Evolutionary conservation across 2,797 vertebrate genomes (phyloP), one percentile per base, ranked within the genome.

Genomic region (Phataginus tricuspis): DNA sequence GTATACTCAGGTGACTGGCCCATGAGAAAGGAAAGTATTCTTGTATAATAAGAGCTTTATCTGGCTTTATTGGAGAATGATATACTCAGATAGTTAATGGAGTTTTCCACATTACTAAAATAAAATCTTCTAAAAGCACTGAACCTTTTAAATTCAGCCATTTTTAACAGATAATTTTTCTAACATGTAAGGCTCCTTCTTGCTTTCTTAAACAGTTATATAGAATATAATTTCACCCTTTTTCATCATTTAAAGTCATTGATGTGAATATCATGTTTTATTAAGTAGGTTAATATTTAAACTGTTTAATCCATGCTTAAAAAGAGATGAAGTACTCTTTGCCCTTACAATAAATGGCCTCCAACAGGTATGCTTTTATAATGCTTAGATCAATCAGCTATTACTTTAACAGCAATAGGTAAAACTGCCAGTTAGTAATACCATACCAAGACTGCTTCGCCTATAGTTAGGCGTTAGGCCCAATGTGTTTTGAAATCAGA

Each of bases 161-260:
- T 86, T 88, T 96, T 34, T 15, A 90, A 94, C 82, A 83, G 4
- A 13, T n/a, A 72, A 11, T 63, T 57, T 95, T 85, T 83, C 21
- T 82, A 34, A 94, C 69, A 29, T 87, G 8, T 10, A 87, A 69
- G 42, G 4, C 39, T 95, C 13, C 25, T 79, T 89, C 13, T 29
- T 90, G 14, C 45, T 83, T 83, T 85, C 55, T 75, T 78, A 80
- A 69, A 25, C 9, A 53, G 29, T 87, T 87, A 31, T 34, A 7
- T 66, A 16, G 53, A 90, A 59, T 85, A 51, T 71, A 87, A 51
- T 90, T 90, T 42, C 55, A 39, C 8, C 51, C n/a, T 55, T 75
- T 72, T 92, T 87, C 4, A 59, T 87, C 21, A 68, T 63, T 86
- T 85, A 68, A 86, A 82, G 55, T 63, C 29, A 45, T 57, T 86